Evolutionary conservation across 2,888 invertebrate genomes (phyloP).

Genomic region (Corbicula japonica): DNA sequence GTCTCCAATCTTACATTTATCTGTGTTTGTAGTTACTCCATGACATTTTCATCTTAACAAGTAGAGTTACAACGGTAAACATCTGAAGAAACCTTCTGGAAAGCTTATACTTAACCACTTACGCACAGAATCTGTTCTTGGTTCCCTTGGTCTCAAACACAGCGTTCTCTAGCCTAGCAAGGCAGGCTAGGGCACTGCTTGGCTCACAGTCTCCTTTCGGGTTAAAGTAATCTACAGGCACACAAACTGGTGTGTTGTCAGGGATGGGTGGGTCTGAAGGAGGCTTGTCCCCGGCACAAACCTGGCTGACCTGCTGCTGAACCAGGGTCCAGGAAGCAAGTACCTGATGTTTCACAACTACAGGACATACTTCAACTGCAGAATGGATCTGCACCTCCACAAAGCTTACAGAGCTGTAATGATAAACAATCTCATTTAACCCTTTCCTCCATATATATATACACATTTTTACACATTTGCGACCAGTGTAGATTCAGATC

Average conservation of each 20-base stretch:
- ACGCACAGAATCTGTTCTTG: conserved; percentile 51
- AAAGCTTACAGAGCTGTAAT: background rate
- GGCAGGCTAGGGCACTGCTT: conserved; percentile 18
- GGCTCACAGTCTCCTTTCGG: conserved; percentile 13
- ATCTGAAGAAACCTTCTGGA: too few relatives aligned
- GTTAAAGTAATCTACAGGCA: conserved; percentile 16
- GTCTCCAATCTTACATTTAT: too few relatives aligned
- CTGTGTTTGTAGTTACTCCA: too few relatives aligned
- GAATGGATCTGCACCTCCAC: background rate
- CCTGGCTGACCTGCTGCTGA: conserved; percentile 32
- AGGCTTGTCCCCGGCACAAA: background rate
- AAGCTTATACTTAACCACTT: conserved; percentile 41
- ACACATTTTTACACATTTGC: too few relatives aligned
- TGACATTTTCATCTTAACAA: too few relatives aligned
- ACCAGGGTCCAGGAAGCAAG: too few relatives aligned
- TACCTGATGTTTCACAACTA: background rate
- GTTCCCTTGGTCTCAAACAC: conserved; percentile 29
- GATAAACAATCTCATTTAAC: background rate
- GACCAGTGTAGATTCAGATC: too few relatives aligned
- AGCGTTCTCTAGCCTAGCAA: conserved; percentile 23
- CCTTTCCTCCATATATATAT: background rate
- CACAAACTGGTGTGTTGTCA: conserved; percentile 22
- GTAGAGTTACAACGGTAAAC: too few relatives aligned
- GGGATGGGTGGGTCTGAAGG: background rate
- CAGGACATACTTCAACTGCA: background rate